phyloP scores from a whole-genome alignment of 2,797 vertebrate genomes.

The Cyclura pinguis region DNA sequence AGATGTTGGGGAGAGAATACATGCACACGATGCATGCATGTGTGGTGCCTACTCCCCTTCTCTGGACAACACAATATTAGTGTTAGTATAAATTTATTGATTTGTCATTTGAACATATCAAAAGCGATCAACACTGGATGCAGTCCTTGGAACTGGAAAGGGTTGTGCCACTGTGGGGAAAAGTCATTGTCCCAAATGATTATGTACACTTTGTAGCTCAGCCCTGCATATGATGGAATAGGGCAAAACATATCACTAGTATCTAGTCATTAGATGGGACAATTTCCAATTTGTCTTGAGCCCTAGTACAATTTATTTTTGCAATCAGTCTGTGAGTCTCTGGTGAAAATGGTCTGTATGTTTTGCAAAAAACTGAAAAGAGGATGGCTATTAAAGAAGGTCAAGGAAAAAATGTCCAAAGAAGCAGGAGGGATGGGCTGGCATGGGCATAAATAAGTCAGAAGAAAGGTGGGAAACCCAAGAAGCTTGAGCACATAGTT shows the following conservation, averaged over 20 bases:
- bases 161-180: no score
- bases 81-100: no score
- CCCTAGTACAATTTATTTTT: not conserved
- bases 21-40: no score
- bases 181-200: no score
- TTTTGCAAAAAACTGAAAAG: not conserved
- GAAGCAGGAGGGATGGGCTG: not conserved
- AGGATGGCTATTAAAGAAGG: not conserved
- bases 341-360: not conserved
- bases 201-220: not conserved
- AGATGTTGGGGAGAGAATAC: no score
- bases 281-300: not conserved
- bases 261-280: not conserved
- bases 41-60: no score
- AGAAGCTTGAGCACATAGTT: not conserved
- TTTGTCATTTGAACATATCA: no score
- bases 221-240: not conserved
- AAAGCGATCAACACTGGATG: no score
- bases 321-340: no score
- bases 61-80: no score
- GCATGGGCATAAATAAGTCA: not conserved
- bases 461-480: not conserved
- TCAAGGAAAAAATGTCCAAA: not conserved
- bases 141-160: no score
- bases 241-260: no score